Percentiles rank a stretch among this genome's conserved stretches.
These are phyloP conservation scores for Callocephalon fimbriatum DNA, from an alignment of 2,113 vertebrate genomes.

Conservation along the genomic window DNA sequence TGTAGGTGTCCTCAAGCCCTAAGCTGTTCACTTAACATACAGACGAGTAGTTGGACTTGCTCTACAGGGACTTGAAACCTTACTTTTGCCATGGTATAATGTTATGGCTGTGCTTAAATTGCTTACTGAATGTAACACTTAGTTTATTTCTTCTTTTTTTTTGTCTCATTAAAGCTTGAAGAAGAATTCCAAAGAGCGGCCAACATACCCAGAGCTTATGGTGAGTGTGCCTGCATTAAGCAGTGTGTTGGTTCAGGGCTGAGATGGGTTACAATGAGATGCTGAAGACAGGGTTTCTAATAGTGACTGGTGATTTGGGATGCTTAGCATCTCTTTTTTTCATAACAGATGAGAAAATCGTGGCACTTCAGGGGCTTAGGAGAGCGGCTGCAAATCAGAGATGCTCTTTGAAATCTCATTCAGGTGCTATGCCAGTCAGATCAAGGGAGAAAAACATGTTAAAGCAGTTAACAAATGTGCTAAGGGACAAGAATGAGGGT, in stretches of 20 bases:
- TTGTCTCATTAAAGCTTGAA: conserved; percentile 85
- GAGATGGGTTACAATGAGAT: background rate
- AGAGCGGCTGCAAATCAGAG: background rate
- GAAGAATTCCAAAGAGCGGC: conserved; percentile 98
- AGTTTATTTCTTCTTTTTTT: background rate
- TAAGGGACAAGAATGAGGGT: background rate
- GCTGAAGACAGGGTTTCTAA: background rate
- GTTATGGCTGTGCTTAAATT: background rate
- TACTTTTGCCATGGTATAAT: background rate
- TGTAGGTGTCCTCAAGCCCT: background rate
- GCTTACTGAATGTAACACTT: background rate
- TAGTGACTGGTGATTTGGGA: background rate
- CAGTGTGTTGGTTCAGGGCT: background rate
- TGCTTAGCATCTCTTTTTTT: background rate
- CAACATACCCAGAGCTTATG: conserved; percentile 96
- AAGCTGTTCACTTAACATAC: background rate
- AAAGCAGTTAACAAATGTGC: background rate
- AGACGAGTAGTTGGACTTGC: background rate
- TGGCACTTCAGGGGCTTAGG: background rate
- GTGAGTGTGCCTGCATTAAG: conserved; percentile 75
- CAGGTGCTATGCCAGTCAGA: background rate
- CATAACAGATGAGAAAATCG: background rate
- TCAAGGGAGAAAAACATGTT: background rate
- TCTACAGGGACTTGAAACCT: background rate
- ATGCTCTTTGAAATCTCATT: background rate